Percentiles rank a stretch among this genome's conserved stretches.
These are phyloP conservation scores for Dermolepida albohirtum DNA, from an alignment of 2,888 invertebrate species.

Conservation along the genomic window DNA sequence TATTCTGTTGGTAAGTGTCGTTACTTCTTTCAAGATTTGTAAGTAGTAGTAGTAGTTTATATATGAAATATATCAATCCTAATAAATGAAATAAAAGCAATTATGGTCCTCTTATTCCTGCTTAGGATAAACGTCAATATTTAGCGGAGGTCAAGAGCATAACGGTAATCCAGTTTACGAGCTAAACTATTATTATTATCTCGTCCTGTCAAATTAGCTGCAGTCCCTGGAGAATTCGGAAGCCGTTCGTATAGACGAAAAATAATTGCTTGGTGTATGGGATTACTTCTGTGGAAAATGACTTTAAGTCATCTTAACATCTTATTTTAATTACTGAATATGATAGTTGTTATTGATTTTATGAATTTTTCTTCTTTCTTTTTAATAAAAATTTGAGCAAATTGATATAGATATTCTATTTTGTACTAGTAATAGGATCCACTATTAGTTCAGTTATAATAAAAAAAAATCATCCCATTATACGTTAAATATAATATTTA, in stretches of 20 bases:
- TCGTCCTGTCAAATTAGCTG: constrained; percentile 39
- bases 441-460: too few relatives aligned
- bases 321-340: constrained; percentile 16
- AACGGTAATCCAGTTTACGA: constrained; percentile 41
- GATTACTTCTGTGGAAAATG: constrained; percentile 25
- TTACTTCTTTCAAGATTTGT: too few relatives aligned
- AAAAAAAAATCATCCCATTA: too few relatives aligned
- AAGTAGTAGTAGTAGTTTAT: too few relatives aligned
- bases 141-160: constrained; percentile 12
- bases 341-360: background rate
- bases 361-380: too few relatives aligned
- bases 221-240: constrained; percentile 33
- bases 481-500: too few relatives aligned
- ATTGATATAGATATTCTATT: too few relatives aligned
- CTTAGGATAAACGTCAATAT: constrained; percentile 27
- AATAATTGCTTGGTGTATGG: constrained; percentile 33
- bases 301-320: constrained; percentile 31
- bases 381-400: too few relatives aligned
- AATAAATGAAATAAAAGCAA: constrained; percentile 13
- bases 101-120: constrained; percentile 1
- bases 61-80: background rate
- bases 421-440: too few relatives aligned
- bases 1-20: too few relatives aligned
- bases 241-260: constrained; percentile 27
- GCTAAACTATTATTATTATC: constrained; percentile 34